These are phyloP conservation scores for Holcopasites calliopsidis DNA, from an alignment of 1,140 invertebrate genomes.

Conservation along the genomic window DNA sequence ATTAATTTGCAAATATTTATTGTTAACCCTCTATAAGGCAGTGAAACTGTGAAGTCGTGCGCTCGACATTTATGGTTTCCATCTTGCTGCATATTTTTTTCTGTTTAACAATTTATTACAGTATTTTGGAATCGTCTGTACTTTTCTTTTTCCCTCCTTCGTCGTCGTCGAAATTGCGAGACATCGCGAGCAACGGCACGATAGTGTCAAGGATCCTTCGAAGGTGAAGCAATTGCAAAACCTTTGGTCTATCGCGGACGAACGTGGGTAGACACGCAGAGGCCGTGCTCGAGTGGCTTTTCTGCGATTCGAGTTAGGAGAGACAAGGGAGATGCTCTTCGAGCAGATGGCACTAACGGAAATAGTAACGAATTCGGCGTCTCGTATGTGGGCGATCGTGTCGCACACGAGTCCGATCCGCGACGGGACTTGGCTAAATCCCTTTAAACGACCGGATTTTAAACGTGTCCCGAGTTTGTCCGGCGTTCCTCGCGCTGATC, in stretches of 20 bases:
- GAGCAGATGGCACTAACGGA: conserved; percentile 52
- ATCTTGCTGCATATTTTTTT: no score
- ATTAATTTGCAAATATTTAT: conserved; percentile 3
- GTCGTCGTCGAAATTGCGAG: no score
- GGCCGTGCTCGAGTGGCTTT: conserved; percentile 5
- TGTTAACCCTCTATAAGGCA: no score
- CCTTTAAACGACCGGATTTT: conserved; percentile 5
- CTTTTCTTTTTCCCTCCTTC: no score
- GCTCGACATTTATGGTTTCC: no score
- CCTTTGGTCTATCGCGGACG: conserved; percentile 18
- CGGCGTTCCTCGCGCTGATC: no score
- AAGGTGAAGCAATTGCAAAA: conserved; percentile 53
- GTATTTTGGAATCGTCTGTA: no score
- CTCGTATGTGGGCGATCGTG: conserved; percentile 55
- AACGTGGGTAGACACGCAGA: conserved; percentile 12
- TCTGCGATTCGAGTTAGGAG: neutral
- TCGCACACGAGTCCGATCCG: conserved; percentile 57
- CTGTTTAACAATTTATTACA: no score
- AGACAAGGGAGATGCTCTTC: neutral
- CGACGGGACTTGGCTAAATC: conserved; percentile 59
- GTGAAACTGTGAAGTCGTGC: no score
- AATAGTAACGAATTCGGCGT: conserved; percentile 50
- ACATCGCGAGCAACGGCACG: conserved; percentile 24
- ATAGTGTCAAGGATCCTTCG: conserved; percentile 46
- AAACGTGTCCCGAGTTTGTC: no score